Evolutionary conservation across 2,113 vertebrate genomes (phyloP).

Genomic region (Microcebus griseorufus): DNA sequence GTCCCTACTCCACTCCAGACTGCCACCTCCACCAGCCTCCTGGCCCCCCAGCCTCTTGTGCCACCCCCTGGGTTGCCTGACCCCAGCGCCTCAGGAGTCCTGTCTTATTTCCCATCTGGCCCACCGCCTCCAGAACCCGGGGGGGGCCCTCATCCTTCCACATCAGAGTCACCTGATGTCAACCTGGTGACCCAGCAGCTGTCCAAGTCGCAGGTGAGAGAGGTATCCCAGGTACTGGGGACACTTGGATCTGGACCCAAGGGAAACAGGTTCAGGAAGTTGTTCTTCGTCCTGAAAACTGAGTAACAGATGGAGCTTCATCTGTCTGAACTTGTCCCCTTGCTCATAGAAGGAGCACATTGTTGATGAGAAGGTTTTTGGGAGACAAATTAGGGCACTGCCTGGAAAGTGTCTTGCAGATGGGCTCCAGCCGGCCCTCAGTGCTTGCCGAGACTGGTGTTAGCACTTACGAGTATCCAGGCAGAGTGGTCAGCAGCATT

Average conservation of each 20-base stretch:
- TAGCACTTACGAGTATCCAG: background rate
- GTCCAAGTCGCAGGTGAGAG: conserved; percentile 93
- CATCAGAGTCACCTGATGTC: conserved; percentile 88
- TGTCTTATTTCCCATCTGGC: conserved; percentile 64
- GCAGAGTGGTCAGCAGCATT: background rate
- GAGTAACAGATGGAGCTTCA: background rate
- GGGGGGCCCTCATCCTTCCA: conserved; percentile 70
- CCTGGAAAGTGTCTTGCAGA: background rate
- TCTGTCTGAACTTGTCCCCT: background rate
- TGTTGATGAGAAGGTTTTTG: background rate
- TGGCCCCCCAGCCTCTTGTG: conserved; percentile 63
- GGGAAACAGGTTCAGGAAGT: background rate
- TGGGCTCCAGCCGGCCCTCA: background rate
- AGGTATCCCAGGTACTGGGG: background rate
- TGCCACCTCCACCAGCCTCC: conserved; percentile 47
- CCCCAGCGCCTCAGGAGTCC: background rate
- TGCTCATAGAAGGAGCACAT: background rate
- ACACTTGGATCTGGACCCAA: background rate
- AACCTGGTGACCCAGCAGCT: conserved; percentile 94
- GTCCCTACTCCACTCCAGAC: conserved; percentile 56
- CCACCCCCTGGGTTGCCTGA: conserved; percentile 47
- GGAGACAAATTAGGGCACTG: background rate
- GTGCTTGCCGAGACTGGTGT: background rate
- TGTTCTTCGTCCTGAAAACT: background rate
- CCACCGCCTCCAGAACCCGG: conserved; percentile 39